Base-by-base conservation (phyloP, 2,113 vertebrate species). In the Hippopotamus amphibius region DNA sequence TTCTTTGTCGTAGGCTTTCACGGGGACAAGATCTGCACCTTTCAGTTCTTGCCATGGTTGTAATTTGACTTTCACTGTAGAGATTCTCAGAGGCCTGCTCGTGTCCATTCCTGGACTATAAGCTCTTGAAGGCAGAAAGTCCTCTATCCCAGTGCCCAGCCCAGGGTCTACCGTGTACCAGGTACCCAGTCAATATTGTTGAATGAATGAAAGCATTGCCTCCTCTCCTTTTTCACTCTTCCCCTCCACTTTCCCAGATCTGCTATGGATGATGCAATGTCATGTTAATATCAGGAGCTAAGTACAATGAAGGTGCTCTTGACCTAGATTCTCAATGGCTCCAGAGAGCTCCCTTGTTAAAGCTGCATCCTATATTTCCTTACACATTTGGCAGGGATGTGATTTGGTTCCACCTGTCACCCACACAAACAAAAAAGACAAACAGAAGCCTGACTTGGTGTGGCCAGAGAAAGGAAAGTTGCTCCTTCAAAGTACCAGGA, bases 401-500 rank as follows among this genome's bases (percentile, higher is more conserved):
- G 55, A 87, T 80, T 74, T 53, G 69, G 30, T 53, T 90, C 37
- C 41, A 80, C 65, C 76, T 90, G 77, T 37, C 77, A 9, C 26
- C 30, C 43, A 30, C 61, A 80, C 48, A 50, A 65, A 69, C 28
- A 66, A 30, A 95, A 83, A 95, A 91, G 91, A 81, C 74, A 97
- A 92, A 79, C 12, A 85, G 91, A 80, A 86, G 71, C 69, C 83
- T 66, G 81, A 37, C 57, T 65, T 79, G 92, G 66, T 65, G 63
- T 63, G 81, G 43, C 88, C 65, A 50, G 72, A 79, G 88, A 76
- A 95, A 83, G 90, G 83, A 92, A 96, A 92, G 88, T 21, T 83
- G 41, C 96, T 95, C 86, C 89, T 90, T 96, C 76, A 61, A 74
- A 95, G 94, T 95, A 82, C 92, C 94, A 71, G 59, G 87, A 88